phyloP scores from a whole-genome alignment of 2,888 invertebrate genomes.

The Eumacrocentrus americanus region DNA sequence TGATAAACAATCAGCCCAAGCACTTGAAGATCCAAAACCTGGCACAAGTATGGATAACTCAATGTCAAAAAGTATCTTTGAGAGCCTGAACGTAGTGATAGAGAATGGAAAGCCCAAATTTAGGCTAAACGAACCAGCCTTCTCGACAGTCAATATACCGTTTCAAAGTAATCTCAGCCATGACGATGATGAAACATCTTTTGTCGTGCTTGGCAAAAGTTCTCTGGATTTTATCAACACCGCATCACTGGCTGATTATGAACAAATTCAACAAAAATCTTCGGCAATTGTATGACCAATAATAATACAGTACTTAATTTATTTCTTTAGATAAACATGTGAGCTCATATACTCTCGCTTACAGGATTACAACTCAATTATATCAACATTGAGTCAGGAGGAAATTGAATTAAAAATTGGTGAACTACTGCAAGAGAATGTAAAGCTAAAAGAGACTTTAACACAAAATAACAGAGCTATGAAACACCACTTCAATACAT shows the following conservation, averaged over 20 bases:
- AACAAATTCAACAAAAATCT: slow-evolving; percentile 48
- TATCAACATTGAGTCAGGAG: slow-evolving; percentile 53
- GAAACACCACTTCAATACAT: slow-evolving; percentile 70
- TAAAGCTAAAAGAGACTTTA: slow-evolving; percentile 68
- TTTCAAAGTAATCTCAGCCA: slow-evolving; percentile 29
- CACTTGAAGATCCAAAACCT: not conserved
- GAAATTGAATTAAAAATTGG: slow-evolving; percentile 65
- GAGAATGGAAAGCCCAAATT: slow-evolving; percentile 45
- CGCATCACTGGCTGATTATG: slow-evolving; percentile 46
- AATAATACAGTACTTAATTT: not conserved
- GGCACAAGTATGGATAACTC: slow-evolving; percentile 5
- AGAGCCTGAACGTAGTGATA: slow-evolving; percentile 43
- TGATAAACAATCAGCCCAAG: no score
- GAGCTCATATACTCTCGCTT: no score
- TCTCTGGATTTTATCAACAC: slow-evolving; percentile 47
- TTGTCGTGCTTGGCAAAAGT: slow-evolving; percentile 50
- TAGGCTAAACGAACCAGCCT: slow-evolving; percentile 44
- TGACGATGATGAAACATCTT: slow-evolving; percentile 46
- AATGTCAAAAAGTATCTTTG: slow-evolving; percentile 11
- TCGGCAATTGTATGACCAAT: slow-evolving; percentile 42
- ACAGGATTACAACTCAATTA: slow-evolving; percentile 50
- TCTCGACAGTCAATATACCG: slow-evolving; percentile 29
- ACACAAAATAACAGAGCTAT: slow-evolving; percentile 72
- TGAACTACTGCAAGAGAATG: slow-evolving; percentile 66
- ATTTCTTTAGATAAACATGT: no score